Conservation (phyloP, 2,113 vertebrate species). For the Phalacrocorax brasilianus region DNA sequence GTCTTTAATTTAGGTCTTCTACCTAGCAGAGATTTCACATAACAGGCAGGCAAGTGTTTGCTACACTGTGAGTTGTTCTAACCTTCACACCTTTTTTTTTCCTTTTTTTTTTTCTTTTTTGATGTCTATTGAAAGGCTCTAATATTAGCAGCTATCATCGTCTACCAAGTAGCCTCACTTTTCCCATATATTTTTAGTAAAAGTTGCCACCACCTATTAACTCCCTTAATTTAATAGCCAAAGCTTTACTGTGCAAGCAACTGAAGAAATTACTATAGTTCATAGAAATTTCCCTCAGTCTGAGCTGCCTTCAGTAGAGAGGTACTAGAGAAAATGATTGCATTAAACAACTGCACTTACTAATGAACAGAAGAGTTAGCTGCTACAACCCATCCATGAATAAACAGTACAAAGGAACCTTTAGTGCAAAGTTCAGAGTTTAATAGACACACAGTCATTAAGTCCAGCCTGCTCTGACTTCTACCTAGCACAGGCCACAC, state of each 20-base stretch:
- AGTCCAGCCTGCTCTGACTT: background rate
- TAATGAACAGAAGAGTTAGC: background rate
- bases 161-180: background rate
- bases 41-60: background rate
- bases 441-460: background rate
- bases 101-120: no score
- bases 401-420: background rate
- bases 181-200: background rate
- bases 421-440: background rate
- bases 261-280: background rate
- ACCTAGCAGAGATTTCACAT: background rate
- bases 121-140: background rate
- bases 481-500: background rate
- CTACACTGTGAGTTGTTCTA: background rate
- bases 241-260: background rate
- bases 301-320: background rate
- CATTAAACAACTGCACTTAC: background rate
- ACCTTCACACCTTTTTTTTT: rapidly evolving
- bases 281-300: background rate
- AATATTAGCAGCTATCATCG: background rate
- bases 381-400: background rate
- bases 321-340: background rate
- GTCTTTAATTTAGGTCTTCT: background rate
- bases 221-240: background rate
- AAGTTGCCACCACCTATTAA: background rate